phyloP scores from a whole-genome alignment of 2,797 vertebrate genomes.

The Mycteria americana region DNA sequence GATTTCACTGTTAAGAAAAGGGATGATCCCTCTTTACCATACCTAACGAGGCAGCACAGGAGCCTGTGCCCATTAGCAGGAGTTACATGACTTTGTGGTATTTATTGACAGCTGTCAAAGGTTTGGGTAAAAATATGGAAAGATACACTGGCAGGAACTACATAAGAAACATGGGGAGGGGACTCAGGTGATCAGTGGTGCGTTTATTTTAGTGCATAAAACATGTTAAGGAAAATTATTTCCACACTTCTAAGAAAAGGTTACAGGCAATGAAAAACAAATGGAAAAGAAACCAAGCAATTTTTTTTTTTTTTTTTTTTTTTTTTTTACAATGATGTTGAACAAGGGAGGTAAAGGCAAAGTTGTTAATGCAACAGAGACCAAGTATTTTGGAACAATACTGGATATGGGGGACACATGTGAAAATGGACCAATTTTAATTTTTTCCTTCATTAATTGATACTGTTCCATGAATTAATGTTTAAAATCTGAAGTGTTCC shows the following conservation, averaged over 20 bases:
- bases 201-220: slow-evolving; percentile 26
- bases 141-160: neutral
- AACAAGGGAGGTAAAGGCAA: slow-evolving; percentile 19
- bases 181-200: neutral
- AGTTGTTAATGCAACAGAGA: neutral
- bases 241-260: slow-evolving; percentile 11
- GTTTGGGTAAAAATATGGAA: neutral
- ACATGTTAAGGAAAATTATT: neutral
- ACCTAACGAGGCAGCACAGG: neutral
- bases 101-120: neutral
- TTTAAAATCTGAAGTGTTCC: neutral
- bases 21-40: neutral
- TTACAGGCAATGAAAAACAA: slow-evolving; percentile 36
- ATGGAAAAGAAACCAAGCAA: neutral
- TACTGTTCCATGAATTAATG: neutral
- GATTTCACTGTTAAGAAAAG: neutral
- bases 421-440: neutral
- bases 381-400: neutral
- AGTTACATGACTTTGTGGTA: neutral
- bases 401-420: neutral
- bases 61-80: neutral
- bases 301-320: no score
- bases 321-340: neutral
- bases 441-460: neutral
- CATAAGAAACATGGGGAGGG: neutral